phyloP scores from a whole-genome alignment of 1,140 invertebrate species.

The Doryteuthis pealeii region DNA sequence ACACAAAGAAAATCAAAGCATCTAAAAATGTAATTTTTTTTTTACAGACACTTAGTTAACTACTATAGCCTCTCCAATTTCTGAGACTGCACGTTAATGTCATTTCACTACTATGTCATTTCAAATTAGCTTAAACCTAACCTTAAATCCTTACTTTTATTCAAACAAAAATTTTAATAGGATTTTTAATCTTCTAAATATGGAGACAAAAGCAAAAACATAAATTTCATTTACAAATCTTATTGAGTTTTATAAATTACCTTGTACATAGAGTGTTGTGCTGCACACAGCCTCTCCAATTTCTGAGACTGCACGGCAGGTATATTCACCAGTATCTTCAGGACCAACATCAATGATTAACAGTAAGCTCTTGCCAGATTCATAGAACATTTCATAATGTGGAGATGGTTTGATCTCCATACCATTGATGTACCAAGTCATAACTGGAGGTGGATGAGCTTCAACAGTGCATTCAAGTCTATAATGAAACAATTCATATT shows the following conservation, averaged over 20 bases:
- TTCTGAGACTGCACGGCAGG: constrained; percentile 86
- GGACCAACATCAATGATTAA: constrained; percentile 84
- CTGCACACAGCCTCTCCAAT: constrained; percentile 74
- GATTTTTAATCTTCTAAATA: too few species aligned
- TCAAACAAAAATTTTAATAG: too few species aligned
- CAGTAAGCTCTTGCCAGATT: constrained; percentile 52
- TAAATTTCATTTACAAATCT: too few species aligned
- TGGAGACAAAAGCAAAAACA: too few species aligned
- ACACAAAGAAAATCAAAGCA: too few species aligned
- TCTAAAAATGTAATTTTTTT: too few species aligned
- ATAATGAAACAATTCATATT: constrained; percentile 17
- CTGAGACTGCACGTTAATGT: too few species aligned
- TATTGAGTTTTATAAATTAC: constrained; percentile 27
- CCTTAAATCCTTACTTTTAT: too few species aligned
- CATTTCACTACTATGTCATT: too few species aligned
- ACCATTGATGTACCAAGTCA: constrained; percentile 59
- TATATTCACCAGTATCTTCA: constrained; percentile 90
- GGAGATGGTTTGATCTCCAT: constrained; percentile 57
- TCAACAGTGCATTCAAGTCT: constrained; percentile 56
- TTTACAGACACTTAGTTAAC: too few species aligned
- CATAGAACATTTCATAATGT: constrained; percentile 55
- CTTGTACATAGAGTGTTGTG: constrained; percentile 57
- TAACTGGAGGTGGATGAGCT: constrained; percentile 50
- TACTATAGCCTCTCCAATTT: too few species aligned
- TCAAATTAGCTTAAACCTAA: too few species aligned